These are phyloP conservation scores for Episyrphus balteatus DNA, from an alignment of 1,140 invertebrate genomes.

Conservation along the genomic window DNA sequence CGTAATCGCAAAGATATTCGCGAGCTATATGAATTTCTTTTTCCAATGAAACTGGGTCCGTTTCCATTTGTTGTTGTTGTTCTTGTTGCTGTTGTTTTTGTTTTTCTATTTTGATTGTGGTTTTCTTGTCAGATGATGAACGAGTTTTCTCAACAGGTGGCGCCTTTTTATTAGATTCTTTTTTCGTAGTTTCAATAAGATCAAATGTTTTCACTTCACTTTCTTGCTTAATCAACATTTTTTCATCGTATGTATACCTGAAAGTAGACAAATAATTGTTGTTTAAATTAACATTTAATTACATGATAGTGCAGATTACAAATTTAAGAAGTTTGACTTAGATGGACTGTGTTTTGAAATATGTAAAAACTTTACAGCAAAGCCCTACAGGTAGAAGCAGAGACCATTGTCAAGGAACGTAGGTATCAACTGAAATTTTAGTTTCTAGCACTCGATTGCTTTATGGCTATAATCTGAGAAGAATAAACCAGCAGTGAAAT, in stretches of 20 bases:
- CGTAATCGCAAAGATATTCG: slow-evolving; percentile 15
- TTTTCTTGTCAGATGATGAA: background rate
- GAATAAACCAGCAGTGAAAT: too few species aligned
- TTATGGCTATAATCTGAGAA: too few species aligned
- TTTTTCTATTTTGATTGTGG: too few species aligned
- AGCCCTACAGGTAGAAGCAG: too few species aligned
- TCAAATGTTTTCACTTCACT: background rate
- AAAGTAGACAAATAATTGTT: background rate
- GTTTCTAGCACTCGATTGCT: too few species aligned
- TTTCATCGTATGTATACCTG: background rate
- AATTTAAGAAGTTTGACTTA: too few species aligned
- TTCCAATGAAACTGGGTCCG: slow-evolving; percentile 4
- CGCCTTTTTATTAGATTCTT: background rate
- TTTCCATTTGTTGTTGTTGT: slow-evolving; percentile 7
- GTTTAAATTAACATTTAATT: background rate
- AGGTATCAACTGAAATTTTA: too few species aligned
- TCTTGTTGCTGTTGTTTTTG: background rate
- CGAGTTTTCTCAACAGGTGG: background rate
- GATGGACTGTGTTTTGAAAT: too few species aligned
- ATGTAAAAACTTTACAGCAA: too few species aligned
- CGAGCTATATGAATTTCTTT: slow-evolving; percentile 1
- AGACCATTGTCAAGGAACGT: too few species aligned
- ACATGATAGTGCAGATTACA: too few species aligned
- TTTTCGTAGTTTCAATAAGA: background rate
- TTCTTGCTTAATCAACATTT: background rate